Evolutionary conservation across 2,113 vertebrate genomes (phyloP).

Genomic region (Corythoichthys intestinalis): DNA sequence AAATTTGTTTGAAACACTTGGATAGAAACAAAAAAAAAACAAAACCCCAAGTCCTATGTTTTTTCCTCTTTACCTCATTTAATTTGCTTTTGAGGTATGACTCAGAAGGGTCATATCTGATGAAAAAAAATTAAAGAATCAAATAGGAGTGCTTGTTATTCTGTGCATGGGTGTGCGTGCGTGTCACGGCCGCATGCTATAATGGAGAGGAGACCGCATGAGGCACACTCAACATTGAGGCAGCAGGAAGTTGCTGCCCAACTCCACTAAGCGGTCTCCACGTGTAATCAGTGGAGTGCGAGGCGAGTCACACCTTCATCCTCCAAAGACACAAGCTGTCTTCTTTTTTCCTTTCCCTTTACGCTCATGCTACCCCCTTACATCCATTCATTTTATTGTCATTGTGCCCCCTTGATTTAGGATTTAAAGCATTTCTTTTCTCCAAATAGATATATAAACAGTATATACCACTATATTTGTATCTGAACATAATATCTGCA

Average conservation of each 20-base stretch:
- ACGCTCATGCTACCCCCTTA: background rate
- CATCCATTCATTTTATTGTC: background rate
- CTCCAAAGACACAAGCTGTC: conserved; percentile 9
- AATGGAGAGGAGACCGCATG: conserved; percentile 59
- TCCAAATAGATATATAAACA: too few species aligned
- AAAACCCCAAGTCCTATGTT: too few species aligned
- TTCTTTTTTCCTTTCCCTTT: conserved; percentile 6
- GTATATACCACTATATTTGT: too few species aligned
- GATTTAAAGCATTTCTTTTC: too few species aligned
- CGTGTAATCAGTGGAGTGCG: conserved; percentile 62
- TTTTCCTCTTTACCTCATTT: too few species aligned
- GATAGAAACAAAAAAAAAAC: too few species aligned
- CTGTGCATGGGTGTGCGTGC: background rate
- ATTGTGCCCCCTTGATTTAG: background rate
- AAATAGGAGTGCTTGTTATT: conserved; percentile 46
- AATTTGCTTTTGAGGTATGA: too few species aligned
- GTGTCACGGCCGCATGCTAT: conserved; percentile 41
- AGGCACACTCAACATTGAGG: conserved; percentile 64
- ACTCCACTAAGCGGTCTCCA: conserved; percentile 62
- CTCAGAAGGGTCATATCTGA: conserved; percentile 33
- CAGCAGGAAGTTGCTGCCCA: conserved; percentile 62
- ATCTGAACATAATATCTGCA: background rate
- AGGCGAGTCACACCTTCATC: conserved; percentile 63
- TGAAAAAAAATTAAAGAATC: conserved; percentile 41
- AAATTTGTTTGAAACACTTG: too few species aligned